Conservation (phyloP, 2,888 invertebrate genomes). For the Strigamia maritima region DNA sequence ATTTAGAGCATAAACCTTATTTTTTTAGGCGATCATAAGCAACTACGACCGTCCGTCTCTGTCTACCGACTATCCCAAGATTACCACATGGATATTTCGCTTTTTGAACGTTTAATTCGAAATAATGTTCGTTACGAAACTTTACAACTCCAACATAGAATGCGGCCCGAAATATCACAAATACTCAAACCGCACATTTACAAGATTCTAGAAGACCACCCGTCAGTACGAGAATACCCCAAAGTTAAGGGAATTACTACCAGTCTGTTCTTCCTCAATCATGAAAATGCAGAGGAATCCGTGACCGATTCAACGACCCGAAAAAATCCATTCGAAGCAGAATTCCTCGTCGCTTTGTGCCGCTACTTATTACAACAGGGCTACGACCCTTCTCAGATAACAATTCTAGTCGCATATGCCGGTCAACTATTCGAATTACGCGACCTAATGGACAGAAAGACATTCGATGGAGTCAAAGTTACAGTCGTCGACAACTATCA, state of each 20-base stretch:
- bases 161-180: conserved; percentile 66
- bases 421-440: conserved; percentile 65
- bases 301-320: conserved; percentile 56
- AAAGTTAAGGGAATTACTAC: conserved; percentile 61
- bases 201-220: conserved; percentile 60
- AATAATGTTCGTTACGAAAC: conserved; percentile 61
- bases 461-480: conserved; percentile 59
- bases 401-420: conserved; percentile 69
- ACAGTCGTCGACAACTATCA: conserved; percentile 72
- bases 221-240: conserved; percentile 59
- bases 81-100: conserved; percentile 69
- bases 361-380: conserved; percentile 62
- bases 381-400: conserved; percentile 63
- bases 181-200: conserved; percentile 66
- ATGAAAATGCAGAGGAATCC: conserved; percentile 59
- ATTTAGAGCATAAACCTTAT: no score
- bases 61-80: conserved; percentile 65
- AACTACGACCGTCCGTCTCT: conserved; percentile 69
- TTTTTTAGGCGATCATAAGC: conserved; percentile 70
- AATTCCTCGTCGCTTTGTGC: conserved; percentile 62
- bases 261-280: conserved; percentile 67
- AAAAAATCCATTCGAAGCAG: conserved; percentile 64
- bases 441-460: conserved; percentile 48
- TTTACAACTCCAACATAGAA: conserved; percentile 69
- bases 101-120: conserved; percentile 76